Conservation (phyloP, 2,888 invertebrate genomes). For the Luperina nickerlii region DNA sequence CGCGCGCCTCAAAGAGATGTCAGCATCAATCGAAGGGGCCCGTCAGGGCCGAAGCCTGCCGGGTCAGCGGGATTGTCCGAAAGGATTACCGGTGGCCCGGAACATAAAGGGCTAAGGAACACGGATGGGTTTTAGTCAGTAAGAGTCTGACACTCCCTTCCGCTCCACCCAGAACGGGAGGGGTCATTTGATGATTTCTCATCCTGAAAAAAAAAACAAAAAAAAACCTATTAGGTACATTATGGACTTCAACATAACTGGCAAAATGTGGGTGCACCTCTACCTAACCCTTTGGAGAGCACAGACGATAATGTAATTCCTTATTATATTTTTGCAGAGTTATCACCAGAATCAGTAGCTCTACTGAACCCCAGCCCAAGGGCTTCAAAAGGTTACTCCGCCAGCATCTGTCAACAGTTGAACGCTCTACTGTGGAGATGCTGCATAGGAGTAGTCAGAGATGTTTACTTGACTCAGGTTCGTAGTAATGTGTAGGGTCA, state of each 20-base stretch:
- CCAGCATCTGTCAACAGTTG: conserved; percentile 79
- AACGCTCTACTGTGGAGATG: conserved; percentile 82
- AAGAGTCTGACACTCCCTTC: no score
- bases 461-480: conserved; percentile 86
- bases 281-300: not conserved
- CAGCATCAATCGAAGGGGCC: no score
- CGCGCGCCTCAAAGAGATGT: no score
- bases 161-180: no score
- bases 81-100: no score
- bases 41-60: no score
- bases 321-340: conserved; percentile 68
- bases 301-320: not conserved
- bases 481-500: not conserved
- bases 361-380: conserved; percentile 74
- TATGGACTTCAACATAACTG: not conserved
- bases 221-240: no score
- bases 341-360: conserved; percentile 80
- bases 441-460: conserved; percentile 80
- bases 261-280: not conserved
- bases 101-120: no score
- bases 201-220: no score
- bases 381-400: conserved; percentile 72
- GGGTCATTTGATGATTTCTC: no score
- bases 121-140: no score
- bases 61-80: no score